Evolutionary conservation across 37 sponge, comb jelly and placozoan species (phyloP).

Genomic region (Ephydatia muelleri): DNA sequence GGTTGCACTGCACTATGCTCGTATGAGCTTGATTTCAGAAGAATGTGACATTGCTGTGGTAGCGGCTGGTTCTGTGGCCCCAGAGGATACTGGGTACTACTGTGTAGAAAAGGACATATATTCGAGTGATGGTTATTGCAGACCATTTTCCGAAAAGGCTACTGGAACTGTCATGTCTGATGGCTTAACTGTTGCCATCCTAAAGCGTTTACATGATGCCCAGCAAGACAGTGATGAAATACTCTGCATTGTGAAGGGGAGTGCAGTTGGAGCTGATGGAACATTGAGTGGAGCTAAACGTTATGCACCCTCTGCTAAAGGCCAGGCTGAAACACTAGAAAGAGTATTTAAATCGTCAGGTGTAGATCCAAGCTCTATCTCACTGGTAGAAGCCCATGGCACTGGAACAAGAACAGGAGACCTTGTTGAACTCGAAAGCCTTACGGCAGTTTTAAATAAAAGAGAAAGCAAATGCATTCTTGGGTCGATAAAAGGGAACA

Average conservation of each 20-base stretch:
- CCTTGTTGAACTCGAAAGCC: slow-evolving; percentile 3
- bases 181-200: neutral
- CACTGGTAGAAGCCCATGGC: slow-evolving; percentile 11
- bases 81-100: neutral
- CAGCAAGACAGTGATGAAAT: neutral
- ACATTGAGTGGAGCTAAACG: neutral
- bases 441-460: neutral
- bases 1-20: slow-evolving; percentile 10
- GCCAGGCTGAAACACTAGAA: neutral
- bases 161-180: slow-evolving; percentile 17
- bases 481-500: slow-evolving; percentile 8
- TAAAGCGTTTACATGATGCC: neutral
- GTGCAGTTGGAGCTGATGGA: slow-evolving; percentile 2
- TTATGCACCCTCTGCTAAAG: neutral
- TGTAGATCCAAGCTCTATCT: neutral
- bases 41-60: slow-evolving; percentile 25
- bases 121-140: slow-evolving; percentile 2
- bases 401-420: slow-evolving; percentile 6
- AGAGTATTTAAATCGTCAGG: neutral
- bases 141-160: neutral
- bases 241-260: neutral
- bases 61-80: neutral
- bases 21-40: neutral
- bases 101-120: neutral
- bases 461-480: neutral